Base-by-base conservation (phyloP, 2,888 invertebrate species). In the Rhabditoides inermis region DNA sequence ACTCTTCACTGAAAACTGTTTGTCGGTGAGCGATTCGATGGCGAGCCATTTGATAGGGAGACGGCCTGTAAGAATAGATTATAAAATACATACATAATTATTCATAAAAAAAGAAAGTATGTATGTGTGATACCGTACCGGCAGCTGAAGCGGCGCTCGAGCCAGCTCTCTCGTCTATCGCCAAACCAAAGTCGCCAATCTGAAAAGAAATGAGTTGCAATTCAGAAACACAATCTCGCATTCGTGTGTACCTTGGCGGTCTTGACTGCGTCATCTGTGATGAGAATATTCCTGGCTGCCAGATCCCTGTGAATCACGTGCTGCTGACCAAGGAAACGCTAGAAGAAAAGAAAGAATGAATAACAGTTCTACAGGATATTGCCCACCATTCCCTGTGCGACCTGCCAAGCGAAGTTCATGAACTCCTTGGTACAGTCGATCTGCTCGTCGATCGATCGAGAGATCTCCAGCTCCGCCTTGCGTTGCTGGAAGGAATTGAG, bases 1-100 rank as follows among this genome's bases (percentile, higher is more conserved):
- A 48, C 64, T 69, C 52, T 70, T 65, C 46, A 56, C 51, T 3
- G 63, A 60, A 58, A 71, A 72, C 47, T 66, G 60, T 27, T 64
- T 63, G 42, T 60, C 53, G 42, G 65, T 61, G 6, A 72, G 56
- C 36, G 63, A 58, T 48, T 72, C 72, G 36, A 68, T 44, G 6
- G 72, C 69, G 6, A 72, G 56, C 72, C 72, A 72, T 48, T 72
- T 72, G 50, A 72, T 72, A 0, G 72, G 72, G 3, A 72, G 59
- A 18, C 69, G 49, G 3, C 58, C 60, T 27, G 58, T 47, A 12
- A 53, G 48, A 22, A 58, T 54, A 22, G 54, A 1, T 15, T 25
- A 7, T 10, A 5, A 12, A 4, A 22, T 3, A 47, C 18, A 6
- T 12, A 48, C 30, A 6, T n/a, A 5, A 39, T 20, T 6, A n/a